Conservation (phyloP, 2,113 vertebrate genomes). For the Abramis brama region DNA sequence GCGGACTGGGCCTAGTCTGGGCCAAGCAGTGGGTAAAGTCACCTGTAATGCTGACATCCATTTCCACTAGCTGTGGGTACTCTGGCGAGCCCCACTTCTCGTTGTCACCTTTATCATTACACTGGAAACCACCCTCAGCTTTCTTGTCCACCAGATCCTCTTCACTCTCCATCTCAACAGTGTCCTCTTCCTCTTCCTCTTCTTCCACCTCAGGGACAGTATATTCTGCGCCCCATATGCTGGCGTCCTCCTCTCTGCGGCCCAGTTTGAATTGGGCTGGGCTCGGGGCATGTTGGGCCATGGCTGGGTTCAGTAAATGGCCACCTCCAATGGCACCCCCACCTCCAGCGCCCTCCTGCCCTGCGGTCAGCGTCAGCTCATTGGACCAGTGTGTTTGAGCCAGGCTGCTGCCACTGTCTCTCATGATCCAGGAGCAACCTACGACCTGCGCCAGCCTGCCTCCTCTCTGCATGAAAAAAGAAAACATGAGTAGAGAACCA, state of each 20-base stretch:
- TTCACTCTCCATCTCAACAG: constrained; percentile 36
- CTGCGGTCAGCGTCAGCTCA: constrained; percentile 45
- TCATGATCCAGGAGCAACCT: constrained; percentile 47
- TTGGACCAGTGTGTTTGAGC: constrained; percentile 49
- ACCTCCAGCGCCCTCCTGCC: constrained; percentile 4
- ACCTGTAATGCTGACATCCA: neutral
- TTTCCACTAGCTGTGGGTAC: neutral
- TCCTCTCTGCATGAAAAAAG: neutral
- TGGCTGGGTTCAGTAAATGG: constrained; percentile 14
- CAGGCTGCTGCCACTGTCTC: constrained; percentile 54
- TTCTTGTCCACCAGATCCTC: constrained; percentile 24
- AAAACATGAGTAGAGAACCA: neutral
- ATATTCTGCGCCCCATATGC: constrained; percentile 24
- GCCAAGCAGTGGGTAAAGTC: neutral
- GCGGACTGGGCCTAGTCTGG: neutral
- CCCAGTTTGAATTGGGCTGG: constrained; percentile 33
- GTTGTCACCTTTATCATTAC: constrained; percentile 15
- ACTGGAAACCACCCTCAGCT: neutral
- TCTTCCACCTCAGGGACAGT: constrained; percentile 12
- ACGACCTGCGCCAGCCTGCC: constrained; percentile 44
- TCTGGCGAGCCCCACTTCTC: neutral
- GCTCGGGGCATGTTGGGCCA: constrained; percentile 23
- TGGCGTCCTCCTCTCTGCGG: neutral
- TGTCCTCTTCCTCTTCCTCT: constrained; percentile 22
- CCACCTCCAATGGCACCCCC: constrained; percentile 33